Evolutionary conservation across 2,113 vertebrate species (phyloP), one percentile per base, ranked within the genome.

Genomic region (Lophura nycthemera): DNA sequence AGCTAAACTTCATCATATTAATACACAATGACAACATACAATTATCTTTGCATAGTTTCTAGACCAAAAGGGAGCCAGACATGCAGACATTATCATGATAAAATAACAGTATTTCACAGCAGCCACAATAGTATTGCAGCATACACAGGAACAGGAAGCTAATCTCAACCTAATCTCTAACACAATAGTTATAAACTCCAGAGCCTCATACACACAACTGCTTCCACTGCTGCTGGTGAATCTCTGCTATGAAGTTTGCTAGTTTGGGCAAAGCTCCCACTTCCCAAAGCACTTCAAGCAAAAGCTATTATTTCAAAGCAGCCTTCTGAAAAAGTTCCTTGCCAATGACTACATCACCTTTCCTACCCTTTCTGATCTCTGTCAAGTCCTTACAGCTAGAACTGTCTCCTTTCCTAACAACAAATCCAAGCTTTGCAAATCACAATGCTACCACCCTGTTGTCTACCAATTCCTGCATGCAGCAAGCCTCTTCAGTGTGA

Each of bases 401-500:
- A 70, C 65, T 70, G 36, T 57, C 79, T 86, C 60, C 78, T 57
- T 64, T 78, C 81, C 79, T 59, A 88, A 77, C 2, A 6, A 89
- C 64, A 92, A 92, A 79, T 71, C n/a, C 64, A 27, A 29, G 76
- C 56, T 93, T 29, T 88, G 72, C 60, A 79, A 88, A 66, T 72
- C 86, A 88, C 76, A 93, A 74, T 0, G 0, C 69, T 76, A 43
- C 73, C 2, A 0, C 13, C 30, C 25, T 48, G 81, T 4, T 89
- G 50, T 92, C 90, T 83, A 79, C 80, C 84, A 83, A 54, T 8
- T 90, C 76, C 88, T 65, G 75, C 0, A 0, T 84, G 89, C 82
- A 75, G 93, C 81, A 86, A 95, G 59, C 90, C 93, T 92, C 96
- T 96, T 94, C 93, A 96, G 65, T 82, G 40, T 86, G 73, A 97